phyloP scores from a whole-genome alignment of 2,888 invertebrate genomes.

The Hofmannophila pseudospretella region DNA sequence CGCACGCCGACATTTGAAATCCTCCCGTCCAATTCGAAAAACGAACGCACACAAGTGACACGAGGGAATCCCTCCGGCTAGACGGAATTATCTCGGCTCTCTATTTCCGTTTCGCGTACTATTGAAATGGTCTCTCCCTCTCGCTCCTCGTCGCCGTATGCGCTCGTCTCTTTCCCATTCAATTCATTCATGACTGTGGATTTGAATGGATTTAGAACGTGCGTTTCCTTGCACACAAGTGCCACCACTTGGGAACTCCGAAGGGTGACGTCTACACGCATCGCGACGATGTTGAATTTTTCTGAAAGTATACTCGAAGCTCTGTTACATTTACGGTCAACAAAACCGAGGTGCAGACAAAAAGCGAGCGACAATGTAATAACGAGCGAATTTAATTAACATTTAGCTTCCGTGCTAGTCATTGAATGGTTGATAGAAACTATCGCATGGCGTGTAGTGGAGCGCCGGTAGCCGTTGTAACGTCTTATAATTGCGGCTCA shows the following conservation, averaged over 20 bases:
- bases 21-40: constrained; percentile 65
- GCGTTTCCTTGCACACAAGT: constrained; percentile 51
- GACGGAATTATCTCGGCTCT: constrained; percentile 75
- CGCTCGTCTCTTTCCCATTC: constrained; percentile 66
- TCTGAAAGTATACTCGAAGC: constrained; percentile 2
- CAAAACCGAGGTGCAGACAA: constrained; percentile 21
- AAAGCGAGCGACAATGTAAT: constrained; percentile 32
- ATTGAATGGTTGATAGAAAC: constrained; percentile 60
- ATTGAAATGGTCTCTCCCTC: constrained; percentile 68
- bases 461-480: constrained; percentile 64
- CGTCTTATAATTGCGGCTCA: constrained; percentile 69
- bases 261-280: constrained; percentile 42
- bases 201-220: constrained; percentile 69
- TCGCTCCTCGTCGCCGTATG: constrained; percentile 24
- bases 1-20: constrained; percentile 64
- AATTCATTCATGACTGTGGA: constrained; percentile 70
- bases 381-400: constrained; percentile 42
- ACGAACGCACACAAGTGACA: constrained; percentile 75
- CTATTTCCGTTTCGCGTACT: constrained; percentile 77
- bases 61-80: constrained; percentile 77
- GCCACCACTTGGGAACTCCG: constrained; percentile 42
- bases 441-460: constrained; percentile 60
- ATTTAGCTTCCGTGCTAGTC: constrained; percentile 59
- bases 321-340: constrained; percentile 16
- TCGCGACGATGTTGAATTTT: constrained; percentile 13